These are phyloP conservation scores for Lepidocyrtinus sp. DNA, from an alignment of 2,888 invertebrate genomes.

Conservation along the genomic window DNA sequence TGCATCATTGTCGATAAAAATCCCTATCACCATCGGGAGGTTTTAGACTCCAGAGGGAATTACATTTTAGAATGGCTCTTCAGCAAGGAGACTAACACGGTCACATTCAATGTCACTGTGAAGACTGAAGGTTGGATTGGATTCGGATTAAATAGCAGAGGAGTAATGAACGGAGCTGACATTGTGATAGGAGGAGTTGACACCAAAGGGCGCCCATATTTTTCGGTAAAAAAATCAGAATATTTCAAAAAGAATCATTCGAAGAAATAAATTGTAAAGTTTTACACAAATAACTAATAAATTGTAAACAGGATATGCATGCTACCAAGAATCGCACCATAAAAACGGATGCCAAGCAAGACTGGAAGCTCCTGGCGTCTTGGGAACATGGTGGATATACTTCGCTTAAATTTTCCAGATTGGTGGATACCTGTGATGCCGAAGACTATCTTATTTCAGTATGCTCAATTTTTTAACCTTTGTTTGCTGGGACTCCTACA, in stretches of 20 bases:
- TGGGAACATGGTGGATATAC: background rate
- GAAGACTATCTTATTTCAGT: conserved; percentile 19
- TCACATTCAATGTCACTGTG: conserved; percentile 23
- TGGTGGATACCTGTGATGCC: conserved; percentile 28
- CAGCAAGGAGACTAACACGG: background rate
- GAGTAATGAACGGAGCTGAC: conserved; percentile 19
- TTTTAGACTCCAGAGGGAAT: background rate
- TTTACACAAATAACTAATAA: background rate
- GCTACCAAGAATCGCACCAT: background rate
- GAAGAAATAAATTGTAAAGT: background rate
- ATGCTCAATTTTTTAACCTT: background rate
- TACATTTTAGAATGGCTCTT: conserved; percentile 11
- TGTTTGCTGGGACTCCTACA: background rate
- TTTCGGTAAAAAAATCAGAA: background rate
- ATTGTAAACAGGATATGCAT: conserved; percentile 9
- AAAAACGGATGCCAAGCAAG: conserved; percentile 12
- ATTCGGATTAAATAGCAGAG: conserved; percentile 3
- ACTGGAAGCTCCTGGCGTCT: conserved; percentile 8
- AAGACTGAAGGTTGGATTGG: conserved; percentile 19
- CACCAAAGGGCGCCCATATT: conserved; percentile 10
- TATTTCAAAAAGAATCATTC: background rate
- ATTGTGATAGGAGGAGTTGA: conserved; percentile 23
- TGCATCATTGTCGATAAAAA: too few species aligned
- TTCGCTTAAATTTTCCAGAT: conserved; percentile 3
- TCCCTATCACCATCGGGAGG: too few species aligned